Evolutionary conservation across 2,888 invertebrate genomes (phyloP).

Genomic region (Pollenia labialis): DNA sequence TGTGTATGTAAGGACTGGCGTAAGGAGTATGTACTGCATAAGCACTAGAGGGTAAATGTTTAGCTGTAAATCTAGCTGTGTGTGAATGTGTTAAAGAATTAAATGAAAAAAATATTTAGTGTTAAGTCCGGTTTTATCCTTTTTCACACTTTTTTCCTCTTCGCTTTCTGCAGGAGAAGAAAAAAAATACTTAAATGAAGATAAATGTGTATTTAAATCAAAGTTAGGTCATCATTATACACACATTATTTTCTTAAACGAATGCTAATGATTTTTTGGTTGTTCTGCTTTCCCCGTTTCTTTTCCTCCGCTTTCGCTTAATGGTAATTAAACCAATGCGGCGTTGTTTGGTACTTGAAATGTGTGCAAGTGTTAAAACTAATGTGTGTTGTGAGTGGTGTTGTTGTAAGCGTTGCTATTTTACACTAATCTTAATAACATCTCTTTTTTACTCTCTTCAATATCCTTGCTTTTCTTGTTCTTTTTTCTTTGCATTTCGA

Average conservation of each 20-base stretch:
- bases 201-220: conserved; percentile 66
- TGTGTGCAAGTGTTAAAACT: conserved; percentile 1
- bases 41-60: neutral
- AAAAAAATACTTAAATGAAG: conserved; percentile 54
- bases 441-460: conserved; percentile 58
- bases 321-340: conserved; percentile 65
- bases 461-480: conserved; percentile 70
- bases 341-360: conserved; percentile 13
- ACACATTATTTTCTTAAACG: conserved; percentile 47
- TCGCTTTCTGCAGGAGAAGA: neutral
- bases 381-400: conserved; percentile 25
- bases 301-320: conserved; percentile 6
- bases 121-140: conserved; percentile 63
- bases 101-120: conserved; percentile 9
- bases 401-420: conserved; percentile 40
- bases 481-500: conserved; percentile 31
- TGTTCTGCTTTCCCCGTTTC: neutral
- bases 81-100: conserved; percentile 3
- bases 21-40: neutral
- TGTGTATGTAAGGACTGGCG: neutral
- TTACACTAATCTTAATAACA: conserved; percentile 65
- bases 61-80: conserved; percentile 38
- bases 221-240: conserved; percentile 55
- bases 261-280: conserved; percentile 64
- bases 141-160: conserved; percentile 13